Base-by-base conservation (phyloP, 1,140 invertebrate genomes). In the Sweltsa coloradensis region DNA sequence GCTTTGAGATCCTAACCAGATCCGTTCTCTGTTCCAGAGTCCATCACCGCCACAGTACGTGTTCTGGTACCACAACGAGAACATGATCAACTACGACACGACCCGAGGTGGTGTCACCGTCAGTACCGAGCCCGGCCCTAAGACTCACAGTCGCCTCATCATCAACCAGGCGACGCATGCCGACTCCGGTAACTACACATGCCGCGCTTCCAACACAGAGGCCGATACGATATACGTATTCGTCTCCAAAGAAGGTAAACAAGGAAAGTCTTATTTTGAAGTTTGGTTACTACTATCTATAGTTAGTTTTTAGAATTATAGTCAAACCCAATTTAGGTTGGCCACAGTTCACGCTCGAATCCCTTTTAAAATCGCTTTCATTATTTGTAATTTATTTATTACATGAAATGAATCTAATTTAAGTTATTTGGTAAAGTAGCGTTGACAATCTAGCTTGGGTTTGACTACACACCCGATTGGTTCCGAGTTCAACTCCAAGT, bases 51-150 rank as follows among this genome's bases (percentile, higher is more conserved):
- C 64, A 1, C 55, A 63, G 39, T 70, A 58, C 55, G 64, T 70
- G 36, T 69, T 70, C 50, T 70, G 68, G 68, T 69, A 62, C 50
- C 65, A 67, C 57, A 60, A 66, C 51, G 58, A 64, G 5, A 51
- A 54, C 26, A 67, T 67, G 62, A 65, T 67, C 49, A 67, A 67
- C 51, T 53, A 59, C 62, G 51, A 57, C 62, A 21, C 57, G 51
- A 16, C 60, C 34, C 40, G 61, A 7, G 57, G 63, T 9, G 58
- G 61, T 19, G 57, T 65, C 26, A 55, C 53, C 19, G 61, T 66
- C 9, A 55, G 53, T 31, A 67, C 63, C 4, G 64, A 65, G 47
- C 53, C 58, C 2, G 62, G 62, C 13, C 55, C 58, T 11, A 61
- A 58, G 47, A 69, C 67, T 5, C 61, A 63, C 34, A 62, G 59